Evolutionary conservation across 2,113 vertebrate species (phyloP), one percentile per base, ranked within the genome.

Genomic region (Nanger granti): DNA sequence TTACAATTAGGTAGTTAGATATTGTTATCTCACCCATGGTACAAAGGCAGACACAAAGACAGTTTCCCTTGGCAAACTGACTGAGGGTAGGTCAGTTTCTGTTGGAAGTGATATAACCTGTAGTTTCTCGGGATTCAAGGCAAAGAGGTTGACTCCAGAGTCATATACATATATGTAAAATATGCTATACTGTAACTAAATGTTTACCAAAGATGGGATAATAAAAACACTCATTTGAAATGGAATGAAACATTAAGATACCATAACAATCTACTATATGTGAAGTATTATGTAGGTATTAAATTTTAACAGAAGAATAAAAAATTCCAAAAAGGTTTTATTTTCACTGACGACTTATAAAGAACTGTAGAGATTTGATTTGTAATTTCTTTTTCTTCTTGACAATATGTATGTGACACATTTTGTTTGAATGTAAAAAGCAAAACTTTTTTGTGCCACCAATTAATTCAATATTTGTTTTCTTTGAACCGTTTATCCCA

Each of bases 261-360:
- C 10, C 15, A n/a, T 57, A 37, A 7, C 5, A 37, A 17, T 15
- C 12, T 89, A 57, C 73, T 93, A 66, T 22, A 3, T 1, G 17
- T 80, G 15, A 94, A 91, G 7, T 60, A 93, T 94, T 57, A 96
- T 86, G 10, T 55, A 57, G 34, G 14, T 34, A 92, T 34, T 88
- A 59, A 34, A 80, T 91, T 87, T 87, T 86, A 66, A 49, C 29
- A 97, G 28, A 86, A 93, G 24, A 44, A 24, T 84, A 89, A 47
- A 41, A 62, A n/a, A 76, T 95, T 14, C 20, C n/a, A 49, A 44
- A 69, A 76, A 54, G 31, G 1, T 93, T 90, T 90, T 87, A 85
- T 85, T 95, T 97, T 92, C n/a, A 96, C 8, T 95, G 91, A 83
- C 91, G 37, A 44, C 44, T 86, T 95, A 52, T 62, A 93, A 95